Percentiles rank a stretch among this genome's conserved stretches.
Evolutionary conservation across 2,113 vertebrate species (phyloP).

Genomic region (Elgaria multicarinata): DNA sequence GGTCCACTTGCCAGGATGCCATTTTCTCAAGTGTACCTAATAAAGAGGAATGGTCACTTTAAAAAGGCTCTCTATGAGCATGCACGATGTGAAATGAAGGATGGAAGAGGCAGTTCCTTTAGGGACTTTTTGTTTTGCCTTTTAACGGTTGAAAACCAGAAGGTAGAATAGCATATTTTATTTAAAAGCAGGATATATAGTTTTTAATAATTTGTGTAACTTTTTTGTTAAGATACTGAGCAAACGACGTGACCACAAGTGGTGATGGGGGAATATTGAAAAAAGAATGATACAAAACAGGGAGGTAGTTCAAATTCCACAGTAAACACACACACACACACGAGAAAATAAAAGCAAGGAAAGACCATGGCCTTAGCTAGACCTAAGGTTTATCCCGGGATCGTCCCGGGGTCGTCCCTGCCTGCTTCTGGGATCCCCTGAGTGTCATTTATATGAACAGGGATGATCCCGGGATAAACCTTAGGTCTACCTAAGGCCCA

Average conservation of each 20-base stretch:
- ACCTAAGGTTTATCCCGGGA: no score
- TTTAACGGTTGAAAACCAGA: neutral
- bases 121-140: neutral
- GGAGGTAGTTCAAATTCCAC: neutral
- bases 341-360: neutral
- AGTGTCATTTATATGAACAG: no score
- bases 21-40: neutral
- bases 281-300: neutral
- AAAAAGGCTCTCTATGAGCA: neutral
- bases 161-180: no score
- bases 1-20: neutral
- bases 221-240: neutral
- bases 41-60: neutral
- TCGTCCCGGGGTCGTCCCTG: no score
- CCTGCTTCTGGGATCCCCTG: no score
- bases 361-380: no score
- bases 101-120: fast-evolving
- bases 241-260: neutral
- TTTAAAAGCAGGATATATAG: no score
- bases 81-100: neutral
- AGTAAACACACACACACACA: no score
- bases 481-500: no score
- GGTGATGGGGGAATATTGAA: neutral
- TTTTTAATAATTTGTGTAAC: no score
- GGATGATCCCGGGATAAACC: no score